Base-by-base conservation (phyloP, 2,888 invertebrate species). In the Ormyrus pomaceus region DNA sequence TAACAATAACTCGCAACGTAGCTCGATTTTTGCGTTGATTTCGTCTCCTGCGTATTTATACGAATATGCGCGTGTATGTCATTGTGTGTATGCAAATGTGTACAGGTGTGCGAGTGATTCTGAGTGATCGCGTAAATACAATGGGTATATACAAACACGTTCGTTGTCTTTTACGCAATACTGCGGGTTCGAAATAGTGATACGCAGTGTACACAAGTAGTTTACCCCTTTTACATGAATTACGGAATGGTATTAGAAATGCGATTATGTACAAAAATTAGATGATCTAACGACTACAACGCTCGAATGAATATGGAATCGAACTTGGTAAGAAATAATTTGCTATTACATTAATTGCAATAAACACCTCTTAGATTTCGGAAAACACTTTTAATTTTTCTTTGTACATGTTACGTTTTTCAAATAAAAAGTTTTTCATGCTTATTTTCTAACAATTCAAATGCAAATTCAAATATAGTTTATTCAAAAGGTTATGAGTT, bases 191-290 rank as follows among this genome's bases (percentile, higher is more conserved):
- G 5, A 46, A 68, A 70, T 74, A 69, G 50, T 59, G 19, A 66
- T 66, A 56, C 48, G 34, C 48, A 71, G 50, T 75, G 13, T 71
- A 58, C 76, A 73, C n/a, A 69, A 58, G 13, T 55, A 68, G 45
- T 45, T 61, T 66, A 50, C 10, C 64, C 79, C 64, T 53, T 65
- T 74, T 74, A 51, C 11, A 74, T 70, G 64, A 74, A 46, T 74
- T 56, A 70, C 48, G 51, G 58, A 64, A 69, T 68, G 62, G 62
- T 64, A 65, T 48, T 58, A 53, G 50, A 79, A 75, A 79, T 62
- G 79, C 66, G 65, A 71, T 80, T 75, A 79, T 69, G 71, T 79
- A 79, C 64, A 75, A 79, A 75, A 75, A 74, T 75, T 79, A 53
- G 71, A 58, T 79, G 65, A 71, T 8, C 66, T 75, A 70, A 59